These are phyloP conservation scores for Limnephilus marmoratus DNA, from an alignment of 2,888 invertebrate genomes.

Conservation along the genomic window DNA sequence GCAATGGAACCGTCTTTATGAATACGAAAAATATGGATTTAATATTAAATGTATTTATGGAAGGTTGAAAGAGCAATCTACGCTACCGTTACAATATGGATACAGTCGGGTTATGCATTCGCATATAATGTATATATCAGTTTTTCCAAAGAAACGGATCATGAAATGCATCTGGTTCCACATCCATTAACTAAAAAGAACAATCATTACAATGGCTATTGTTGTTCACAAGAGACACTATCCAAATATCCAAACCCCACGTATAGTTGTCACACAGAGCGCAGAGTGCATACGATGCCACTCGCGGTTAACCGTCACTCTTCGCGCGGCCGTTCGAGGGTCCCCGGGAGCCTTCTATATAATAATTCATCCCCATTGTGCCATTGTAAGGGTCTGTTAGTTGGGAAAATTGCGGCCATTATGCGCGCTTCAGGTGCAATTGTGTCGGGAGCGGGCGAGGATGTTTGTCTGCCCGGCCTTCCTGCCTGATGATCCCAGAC, in stretches of 20 bases:
- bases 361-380: constrained; percentile 34
- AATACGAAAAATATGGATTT: too few relatives aligned
- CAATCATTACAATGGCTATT: not conserved
- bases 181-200: not conserved
- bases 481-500: not conserved
- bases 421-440: constrained; percentile 34
- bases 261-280: not conserved
- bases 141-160: too few relatives aligned
- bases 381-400: not conserved
- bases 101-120: too few relatives aligned
- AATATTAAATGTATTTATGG: too few relatives aligned
- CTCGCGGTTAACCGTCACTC: not conserved
- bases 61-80: too few relatives aligned
- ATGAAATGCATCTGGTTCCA: too few relatives aligned
- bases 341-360: not conserved
- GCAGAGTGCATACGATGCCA: not conserved
- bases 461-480: constrained; percentile 19
- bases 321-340: not conserved
- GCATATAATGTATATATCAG: too few relatives aligned
- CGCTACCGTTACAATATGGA: too few relatives aligned
- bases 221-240: not conserved
- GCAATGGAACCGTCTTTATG: too few relatives aligned
- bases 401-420: constrained; percentile 14
- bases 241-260: not conserved
- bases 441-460: not conserved